Evolutionary conservation across 2,888 invertebrate genomes (phyloP).

Genomic region (Ischnura elegans): DNA sequence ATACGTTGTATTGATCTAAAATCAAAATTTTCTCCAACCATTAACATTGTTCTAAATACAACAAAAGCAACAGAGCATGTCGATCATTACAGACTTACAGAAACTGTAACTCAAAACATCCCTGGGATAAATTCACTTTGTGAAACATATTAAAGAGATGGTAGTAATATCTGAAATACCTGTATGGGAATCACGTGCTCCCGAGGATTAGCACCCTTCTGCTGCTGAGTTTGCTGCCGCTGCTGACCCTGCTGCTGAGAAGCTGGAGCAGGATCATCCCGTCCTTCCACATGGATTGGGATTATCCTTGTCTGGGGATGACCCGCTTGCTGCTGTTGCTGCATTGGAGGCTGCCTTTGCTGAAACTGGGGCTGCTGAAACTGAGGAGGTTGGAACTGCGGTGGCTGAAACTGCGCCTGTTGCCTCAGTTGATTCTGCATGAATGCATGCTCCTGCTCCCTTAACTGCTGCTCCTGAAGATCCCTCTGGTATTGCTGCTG

Average conservation of each 20-base stretch:
- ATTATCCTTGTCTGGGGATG: conserved; percentile 81
- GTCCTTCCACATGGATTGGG: conserved; percentile 81
- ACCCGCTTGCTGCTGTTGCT: conserved; percentile 76
- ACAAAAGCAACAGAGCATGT: too few species aligned
- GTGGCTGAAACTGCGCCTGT: conserved; percentile 71
- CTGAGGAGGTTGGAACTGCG: conserved; percentile 73
- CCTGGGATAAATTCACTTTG: too few species aligned
- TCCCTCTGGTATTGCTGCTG: conserved; percentile 73
- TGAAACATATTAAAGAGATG: background rate
- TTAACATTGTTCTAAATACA: too few species aligned
- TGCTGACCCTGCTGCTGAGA: conserved; percentile 64
- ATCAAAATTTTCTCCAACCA: too few species aligned
- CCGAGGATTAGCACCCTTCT: background rate
- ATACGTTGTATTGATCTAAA: too few species aligned
- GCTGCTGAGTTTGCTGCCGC: conserved; percentile 72
- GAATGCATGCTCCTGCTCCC: conserved; percentile 73
- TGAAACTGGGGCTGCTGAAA: conserved; percentile 77
- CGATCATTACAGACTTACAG: too few species aligned
- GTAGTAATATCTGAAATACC: background rate
- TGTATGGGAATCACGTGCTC: conserved; percentile 61
- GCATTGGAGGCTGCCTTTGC: conserved; percentile 77
- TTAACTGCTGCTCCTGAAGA: conserved; percentile 74
- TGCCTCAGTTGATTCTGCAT: conserved; percentile 72
- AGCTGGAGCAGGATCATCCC: conserved; percentile 28
- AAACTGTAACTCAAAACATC: too few species aligned